Evolutionary conservation across 2,888 invertebrate genomes (phyloP), one percentile per base, ranked within the genome.

Genomic region (Monochamus alternatus): DNA sequence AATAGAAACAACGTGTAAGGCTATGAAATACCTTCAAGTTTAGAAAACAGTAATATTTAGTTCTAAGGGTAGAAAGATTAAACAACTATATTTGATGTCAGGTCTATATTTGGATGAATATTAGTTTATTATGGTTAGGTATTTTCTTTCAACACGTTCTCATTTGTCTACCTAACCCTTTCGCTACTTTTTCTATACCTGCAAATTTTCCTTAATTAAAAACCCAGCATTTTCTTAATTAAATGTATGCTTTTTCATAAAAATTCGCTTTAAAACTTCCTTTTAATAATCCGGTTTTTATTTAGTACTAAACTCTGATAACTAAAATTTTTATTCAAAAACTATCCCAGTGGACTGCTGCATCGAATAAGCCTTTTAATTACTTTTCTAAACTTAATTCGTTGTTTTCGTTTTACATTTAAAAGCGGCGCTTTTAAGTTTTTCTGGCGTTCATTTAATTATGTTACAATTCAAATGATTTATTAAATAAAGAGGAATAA

Each of bases 261-360:
- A 55, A 68, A 32, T 32, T 22, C 51, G 30, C 14, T 63, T 22
- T 55, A 65, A 10, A 69, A 60, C 60, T 47, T n/a, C 14, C 60
- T 60, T 60, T 69, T 60, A 47, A 9, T 58, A 43, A 10, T 67
- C 14, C 32, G 14, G 12, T 67, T 59, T 67, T 69, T 60, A 60
- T 69, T 60, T 47, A 51, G 47, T 60, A 30, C 30, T 51, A 47
- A 60, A 43, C 68, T 68, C 68, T 68, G 59, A 38, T 32, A 58
- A 59, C 58, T 68, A 68, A 44, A 66, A 51, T 30, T 38, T 44
- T 47, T 44, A 38, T 62, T 66, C 60, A 60, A 69, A 60, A 68
- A 68, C 59, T 59, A 68, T 60, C 69, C 60, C 69, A 47, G 60
- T 60, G 69, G 69, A 69, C 31, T 62, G n/a, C 58, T 66, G 66